A percentile compares a stretch with the other conserved stretches of the same genome.
phyloP scores from a whole-genome alignment of 2,113 vertebrate species.

The Chaetorhynchus papuensis region DNA sequence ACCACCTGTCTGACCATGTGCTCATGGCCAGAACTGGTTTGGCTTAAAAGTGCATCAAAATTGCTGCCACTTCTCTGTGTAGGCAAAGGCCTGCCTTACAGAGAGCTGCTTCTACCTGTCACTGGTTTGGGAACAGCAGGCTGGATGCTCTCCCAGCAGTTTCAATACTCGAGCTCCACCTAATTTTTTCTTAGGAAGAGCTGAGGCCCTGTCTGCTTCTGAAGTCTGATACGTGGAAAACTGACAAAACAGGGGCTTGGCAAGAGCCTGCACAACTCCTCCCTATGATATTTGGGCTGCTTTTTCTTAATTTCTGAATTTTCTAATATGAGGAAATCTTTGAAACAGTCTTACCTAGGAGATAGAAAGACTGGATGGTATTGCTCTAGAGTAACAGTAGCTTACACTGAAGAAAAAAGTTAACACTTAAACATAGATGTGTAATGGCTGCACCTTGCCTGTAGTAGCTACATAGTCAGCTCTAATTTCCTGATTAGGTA shows the following conservation, averaged over 20 bases:
- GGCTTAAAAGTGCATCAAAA: neutral
- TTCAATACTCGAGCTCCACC: neutral
- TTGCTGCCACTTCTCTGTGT: neutral
- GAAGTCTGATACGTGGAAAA: rapidly evolving
- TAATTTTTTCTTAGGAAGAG: neutral
- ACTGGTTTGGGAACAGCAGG: neutral
- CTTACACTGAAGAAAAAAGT: neutral
- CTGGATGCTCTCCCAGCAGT: neutral
- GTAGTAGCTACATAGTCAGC: neutral
- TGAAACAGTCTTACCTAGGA: neutral
- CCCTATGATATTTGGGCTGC: neutral
- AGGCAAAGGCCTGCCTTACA: neutral
- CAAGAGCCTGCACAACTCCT: neutral
- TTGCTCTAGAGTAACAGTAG: neutral
- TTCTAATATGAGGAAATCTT: neutral
- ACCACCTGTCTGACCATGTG: neutral
- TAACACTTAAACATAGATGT: neutral
- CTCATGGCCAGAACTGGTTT: neutral
- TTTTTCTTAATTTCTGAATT: neutral
- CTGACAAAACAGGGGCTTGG: neutral
- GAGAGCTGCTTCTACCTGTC: neutral
- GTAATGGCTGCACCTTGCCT: neutral
- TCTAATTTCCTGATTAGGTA: neutral
- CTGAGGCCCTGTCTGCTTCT: neutral
- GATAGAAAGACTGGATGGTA: neutral